Percentiles rank a stretch among this genome's conserved stretches.
Evolutionary conservation across 1,140 invertebrate genomes (phyloP).

Genomic region (Megathymus violae): DNA sequence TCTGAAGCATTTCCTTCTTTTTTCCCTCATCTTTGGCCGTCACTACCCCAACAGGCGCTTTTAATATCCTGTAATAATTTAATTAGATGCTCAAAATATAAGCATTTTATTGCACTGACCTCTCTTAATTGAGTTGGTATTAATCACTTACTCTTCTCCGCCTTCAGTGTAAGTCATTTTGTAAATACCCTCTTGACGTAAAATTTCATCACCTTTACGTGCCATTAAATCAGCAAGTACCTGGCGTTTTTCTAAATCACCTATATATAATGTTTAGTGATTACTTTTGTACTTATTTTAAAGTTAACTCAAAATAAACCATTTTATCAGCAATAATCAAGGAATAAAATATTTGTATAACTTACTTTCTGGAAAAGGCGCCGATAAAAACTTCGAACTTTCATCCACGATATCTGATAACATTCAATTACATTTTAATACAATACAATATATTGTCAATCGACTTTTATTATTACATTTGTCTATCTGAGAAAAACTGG

Average conservation of each 20-base stretch:
- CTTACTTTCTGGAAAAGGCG: conserved; percentile 62
- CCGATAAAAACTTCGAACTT: conserved; percentile 55
- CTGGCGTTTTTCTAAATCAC: conserved; percentile 50
- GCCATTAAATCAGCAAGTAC: conserved; percentile 60
- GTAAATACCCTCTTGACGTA: conserved; percentile 51
- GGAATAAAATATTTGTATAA: not conserved
- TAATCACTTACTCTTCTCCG: conserved; percentile 53
- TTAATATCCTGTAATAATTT: conserved; percentile 43
- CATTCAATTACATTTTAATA: not conserved
- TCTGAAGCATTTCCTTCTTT: conserved; percentile 41
- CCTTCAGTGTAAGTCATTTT: conserved; percentile 58
- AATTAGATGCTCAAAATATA: too few relatives aligned
- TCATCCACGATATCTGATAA: conserved; percentile 55
- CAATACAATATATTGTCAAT: not conserved
- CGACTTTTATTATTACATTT: too few relatives aligned
- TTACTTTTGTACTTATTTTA: not conserved
- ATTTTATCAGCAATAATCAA: too few relatives aligned
- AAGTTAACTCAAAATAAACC: not conserved
- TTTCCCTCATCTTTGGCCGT: conserved; percentile 40
- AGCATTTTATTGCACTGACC: too few relatives aligned
- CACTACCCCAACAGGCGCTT: conserved; percentile 50
- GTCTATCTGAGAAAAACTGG: too few relatives aligned
- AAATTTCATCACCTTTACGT: conserved; percentile 48
- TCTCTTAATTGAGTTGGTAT: too few relatives aligned
- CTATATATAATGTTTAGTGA: conserved; percentile 29